phyloP scores from a whole-genome alignment of 2,113 vertebrate genomes.

The pig (Sus scrofa) region DNA sequence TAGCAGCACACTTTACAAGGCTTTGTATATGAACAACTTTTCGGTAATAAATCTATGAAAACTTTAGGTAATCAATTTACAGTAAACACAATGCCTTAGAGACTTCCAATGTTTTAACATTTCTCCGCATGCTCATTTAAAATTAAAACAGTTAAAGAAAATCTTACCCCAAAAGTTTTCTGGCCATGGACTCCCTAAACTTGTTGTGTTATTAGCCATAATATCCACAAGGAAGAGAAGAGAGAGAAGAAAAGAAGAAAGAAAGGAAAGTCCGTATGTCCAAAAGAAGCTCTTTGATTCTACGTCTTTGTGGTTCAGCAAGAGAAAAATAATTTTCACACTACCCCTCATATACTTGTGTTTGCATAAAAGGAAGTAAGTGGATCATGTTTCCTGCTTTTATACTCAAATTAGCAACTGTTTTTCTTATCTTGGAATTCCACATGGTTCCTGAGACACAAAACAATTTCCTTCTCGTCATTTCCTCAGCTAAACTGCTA shows the following conservation, averaged over 20 bases:
- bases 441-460: conserved; percentile 94
- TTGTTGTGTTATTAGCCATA: conserved; percentile 93
- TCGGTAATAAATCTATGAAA: background rate
- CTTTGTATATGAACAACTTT: background rate
- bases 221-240: conserved; percentile 85
- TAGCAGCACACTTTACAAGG: background rate
- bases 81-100: conserved; percentile 30
- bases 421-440: conserved; percentile 94
- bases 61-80: background rate
- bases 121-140: conserved; percentile 13
- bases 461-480: conserved; percentile 94
- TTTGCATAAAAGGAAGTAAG: conserved; percentile 95
- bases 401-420: conserved; percentile 95
- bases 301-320: conserved; percentile 81
- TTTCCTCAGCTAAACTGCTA: conserved; percentile 90
- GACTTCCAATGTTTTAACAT: background rate
- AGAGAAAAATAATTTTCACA: conserved; percentile 85
- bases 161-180: conserved; percentile 91
- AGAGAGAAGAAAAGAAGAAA: conserved; percentile 60
- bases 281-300: conserved; percentile 77
- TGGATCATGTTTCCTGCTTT: conserved; percentile 97
- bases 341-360: conserved; percentile 84
- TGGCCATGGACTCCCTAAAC: conserved; percentile 85
- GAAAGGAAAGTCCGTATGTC: conserved; percentile 66
- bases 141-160: conserved; percentile 47